Evolutionary conservation across 2,888 invertebrate species (phyloP).

Genomic region (Physocephala rufipes): DNA sequence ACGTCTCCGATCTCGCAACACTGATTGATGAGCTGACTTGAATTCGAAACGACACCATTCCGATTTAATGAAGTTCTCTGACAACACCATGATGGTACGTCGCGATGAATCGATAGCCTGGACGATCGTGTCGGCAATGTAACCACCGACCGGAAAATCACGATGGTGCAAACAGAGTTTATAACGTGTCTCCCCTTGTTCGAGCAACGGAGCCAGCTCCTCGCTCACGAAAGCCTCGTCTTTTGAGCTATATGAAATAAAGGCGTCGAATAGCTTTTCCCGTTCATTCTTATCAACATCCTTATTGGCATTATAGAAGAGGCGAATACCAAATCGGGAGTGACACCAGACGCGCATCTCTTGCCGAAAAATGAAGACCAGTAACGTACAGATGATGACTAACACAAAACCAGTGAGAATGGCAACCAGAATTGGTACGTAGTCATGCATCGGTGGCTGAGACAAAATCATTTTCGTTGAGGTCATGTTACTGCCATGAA

Average conservation of each 20-base stretch:
- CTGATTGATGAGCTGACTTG: slow-evolving; percentile 91
- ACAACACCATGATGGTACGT: slow-evolving; percentile 89
- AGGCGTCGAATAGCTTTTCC: slow-evolving; percentile 92
- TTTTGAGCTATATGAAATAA: slow-evolving; percentile 92
- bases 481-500: slow-evolving; percentile 74
- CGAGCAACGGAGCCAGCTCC: slow-evolving; percentile 86
- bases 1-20: slow-evolving; percentile 84
- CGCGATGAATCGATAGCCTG: slow-evolving; percentile 91
- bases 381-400: slow-evolving; percentile 78
- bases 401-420: slow-evolving; percentile 80
- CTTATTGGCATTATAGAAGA: slow-evolving; percentile 75
- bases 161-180: slow-evolving; percentile 91
- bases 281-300: slow-evolving; percentile 84
- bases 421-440: slow-evolving; percentile 81
- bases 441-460: slow-evolving; percentile 75
- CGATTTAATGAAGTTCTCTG: slow-evolving; percentile 92
- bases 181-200: slow-evolving; percentile 81
- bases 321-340: slow-evolving; percentile 82
- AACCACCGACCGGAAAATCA: slow-evolving; percentile 88
- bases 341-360: slow-evolving; percentile 89
- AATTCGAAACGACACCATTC: slow-evolving; percentile 97
- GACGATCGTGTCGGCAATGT: slow-evolving; percentile 91
- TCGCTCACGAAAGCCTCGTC: slow-evolving; percentile 92
- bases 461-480: slow-evolving; percentile 70
- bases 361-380: slow-evolving; percentile 82